These are phyloP conservation scores for Drosophila ezoana DNA, from an alignment of 2,888 invertebrate species.

Conservation along the genomic window DNA sequence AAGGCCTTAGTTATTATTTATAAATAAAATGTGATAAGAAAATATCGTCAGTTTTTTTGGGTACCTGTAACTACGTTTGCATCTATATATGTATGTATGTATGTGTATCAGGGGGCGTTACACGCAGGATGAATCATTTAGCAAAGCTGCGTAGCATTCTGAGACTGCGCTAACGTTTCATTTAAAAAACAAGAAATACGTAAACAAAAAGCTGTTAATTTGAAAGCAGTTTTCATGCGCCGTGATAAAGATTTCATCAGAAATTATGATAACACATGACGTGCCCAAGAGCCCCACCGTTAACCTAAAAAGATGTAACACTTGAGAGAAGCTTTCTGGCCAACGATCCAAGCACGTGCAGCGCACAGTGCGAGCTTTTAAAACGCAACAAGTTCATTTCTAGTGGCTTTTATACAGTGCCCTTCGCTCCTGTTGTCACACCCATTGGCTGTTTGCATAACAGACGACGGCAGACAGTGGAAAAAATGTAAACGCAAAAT, in stretches of 20 bases:
- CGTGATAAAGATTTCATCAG: conserved; percentile 29
- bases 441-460: conserved; percentile 37
- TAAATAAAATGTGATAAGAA: conserved; percentile 22
- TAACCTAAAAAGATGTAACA: background rate
- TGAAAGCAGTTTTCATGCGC: conserved; percentile 3
- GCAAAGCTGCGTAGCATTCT: background rate
- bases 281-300: no score
- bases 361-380: background rate
- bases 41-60: conserved; percentile 3
- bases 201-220: conserved; percentile 17
- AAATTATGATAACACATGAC: conserved; percentile 7
- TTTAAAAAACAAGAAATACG: background rate
- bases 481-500: conserved; percentile 19
- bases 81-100: no score
- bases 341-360: background rate
- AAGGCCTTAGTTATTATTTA: conserved; percentile 19
- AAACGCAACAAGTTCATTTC: background rate
- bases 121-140: conserved; percentile 15
- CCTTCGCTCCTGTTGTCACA: background rate
- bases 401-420: conserved; percentile 4
- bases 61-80: background rate
- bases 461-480: conserved; percentile 10
- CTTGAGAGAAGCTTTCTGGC: background rate
- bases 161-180: conserved; percentile 4
- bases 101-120: background rate